Base-by-base conservation (phyloP, 2,113 vertebrate genomes). In the Dromas ardeola region DNA sequence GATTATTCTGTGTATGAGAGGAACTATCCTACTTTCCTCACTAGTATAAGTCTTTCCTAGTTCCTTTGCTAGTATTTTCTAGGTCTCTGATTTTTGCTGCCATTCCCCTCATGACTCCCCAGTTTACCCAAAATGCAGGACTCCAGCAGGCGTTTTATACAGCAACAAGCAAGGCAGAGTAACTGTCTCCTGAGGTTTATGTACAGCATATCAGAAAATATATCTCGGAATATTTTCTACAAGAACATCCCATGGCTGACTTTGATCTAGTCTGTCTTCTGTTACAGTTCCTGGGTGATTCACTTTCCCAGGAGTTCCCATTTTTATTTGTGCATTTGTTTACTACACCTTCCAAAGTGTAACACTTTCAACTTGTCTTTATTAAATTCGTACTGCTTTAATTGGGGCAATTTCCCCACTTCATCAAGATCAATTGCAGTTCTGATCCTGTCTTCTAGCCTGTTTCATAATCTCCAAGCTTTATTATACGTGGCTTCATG, bases 331-430 rank as follows among this genome's bases (percentile, higher is more conserved):
- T 59, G 32, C 23, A 20, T 76, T 81, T 91, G n/a, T 81, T 96
- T 88, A 74, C 45, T 67, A 62, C 30, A 94, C 77, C 65, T 96
- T 76, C 71, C 49, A 3, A 90, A 81, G 73, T 81, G 6, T 52
- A 89, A 71, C 43, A 38, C 56, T 93, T 93, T 38, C 15, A 42
- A 32, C 47, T 85, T 82, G 40, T 36, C 61, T 59, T 79, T 73
- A 88, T 80, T 80, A 69, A 82, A 58, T 82, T 73, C 52, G 22
- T 93, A 81, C 61, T 93, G 43, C 73, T 95, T 92, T 96, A 93
- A 94, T 53, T 88, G 69, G 87, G 84, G 56, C 58, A 53, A 77
- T 88, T 93, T 94, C 62, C 56, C 66, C 70, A 87, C 86, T 94
- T 94, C 66, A 82, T 93, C 81, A 88, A 94, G 79, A 90, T 73